A percentile compares a stretch with the other conserved stretches of the same genome.
Evolutionary conservation across 1,140 invertebrate species (phyloP).

Genomic region (Dinoponera quadriceps): DNA sequence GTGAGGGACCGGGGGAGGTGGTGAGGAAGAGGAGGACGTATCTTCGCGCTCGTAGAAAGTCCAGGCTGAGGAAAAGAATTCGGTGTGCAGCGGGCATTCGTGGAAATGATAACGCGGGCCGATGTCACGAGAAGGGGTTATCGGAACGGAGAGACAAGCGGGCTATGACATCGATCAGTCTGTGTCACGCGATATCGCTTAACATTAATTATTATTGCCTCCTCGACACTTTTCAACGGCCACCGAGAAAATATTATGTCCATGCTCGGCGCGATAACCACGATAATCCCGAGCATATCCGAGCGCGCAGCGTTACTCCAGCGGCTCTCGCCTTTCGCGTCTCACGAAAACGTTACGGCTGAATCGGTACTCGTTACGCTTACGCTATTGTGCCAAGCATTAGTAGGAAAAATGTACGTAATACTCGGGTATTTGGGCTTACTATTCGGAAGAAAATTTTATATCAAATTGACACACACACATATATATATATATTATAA

Average conservation of each 20-base stretch:
- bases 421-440: too few relatives aligned
- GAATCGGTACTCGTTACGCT: conserved; percentile 5
- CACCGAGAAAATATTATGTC: conserved; percentile 77
- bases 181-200: conserved; percentile 83
- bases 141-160: conserved; percentile 80
- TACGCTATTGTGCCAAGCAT: too few relatives aligned
- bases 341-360: conserved; percentile 55
- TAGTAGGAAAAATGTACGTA: too few relatives aligned
- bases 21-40: neutral
- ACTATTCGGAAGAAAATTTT: too few relatives aligned
- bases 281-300: conserved; percentile 40
- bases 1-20: conserved; percentile 22
- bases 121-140: conserved; percentile 84
- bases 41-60: conserved; percentile 46
- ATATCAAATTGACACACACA: too few relatives aligned
- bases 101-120: conserved; percentile 79
- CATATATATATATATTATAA: too few relatives aligned
- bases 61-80: conserved; percentile 62
- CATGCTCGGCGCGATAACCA: conserved; percentile 64
- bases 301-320: neutral
- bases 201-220: conserved; percentile 86
- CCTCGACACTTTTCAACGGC: conserved; percentile 81
- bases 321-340: conserved; percentile 1
- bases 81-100: conserved; percentile 69
- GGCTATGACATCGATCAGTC: conserved; percentile 86